Evolutionary conservation across 2,888 invertebrate genomes (phyloP), one percentile per base, ranked within the genome.

Genomic region (Hirtodrosophila trivittata): DNA sequence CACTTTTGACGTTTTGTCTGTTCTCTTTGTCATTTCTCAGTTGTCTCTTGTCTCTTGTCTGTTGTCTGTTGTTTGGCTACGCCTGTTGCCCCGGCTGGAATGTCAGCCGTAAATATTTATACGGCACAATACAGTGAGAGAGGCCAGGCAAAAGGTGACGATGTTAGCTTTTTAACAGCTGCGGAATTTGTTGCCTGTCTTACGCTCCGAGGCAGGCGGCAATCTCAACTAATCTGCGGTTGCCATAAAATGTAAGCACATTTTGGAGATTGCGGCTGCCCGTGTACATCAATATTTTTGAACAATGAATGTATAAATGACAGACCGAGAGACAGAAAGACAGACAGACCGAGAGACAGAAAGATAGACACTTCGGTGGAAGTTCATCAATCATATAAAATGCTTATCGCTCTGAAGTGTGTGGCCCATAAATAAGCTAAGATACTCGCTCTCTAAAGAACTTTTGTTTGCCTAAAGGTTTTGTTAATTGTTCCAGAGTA

Each of bases 141-240:
- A 51, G 50, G 58, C 72, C 42, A 42, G 58, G 75, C 42, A 42
- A 77, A 76, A 83, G 81, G 81, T 81, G 81, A 81, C 77, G 81
- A 73, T 75, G 83, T 83, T 77, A 75, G 77, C 84, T 83, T 80
- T 80, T 83, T 83, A 80, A 80, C 80, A 83, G 83, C 80, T 83
- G 75, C 60, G 80, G 80, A 80, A 80, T 80, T 80, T 83, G 83
- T 83, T 63, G 83, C 51, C 75, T 80, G 77, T 74, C 77, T 77
- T 68, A 32, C 12, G 3, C 6, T 10, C n/a, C 18, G 2, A 21
- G 5, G 18, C 5, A 2, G 33, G 50, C 5, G 62, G 59, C 75
- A 80, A 80, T 83, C 83, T 77, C 66, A 72, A 83, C 80, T 80
- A 80, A 80, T 80, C 80, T 80, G 83, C 63, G 83, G 80, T 80